phyloP scores from a whole-genome alignment of 1,140 invertebrate species.

The Cyrtorhinus lividipennis region DNA sequence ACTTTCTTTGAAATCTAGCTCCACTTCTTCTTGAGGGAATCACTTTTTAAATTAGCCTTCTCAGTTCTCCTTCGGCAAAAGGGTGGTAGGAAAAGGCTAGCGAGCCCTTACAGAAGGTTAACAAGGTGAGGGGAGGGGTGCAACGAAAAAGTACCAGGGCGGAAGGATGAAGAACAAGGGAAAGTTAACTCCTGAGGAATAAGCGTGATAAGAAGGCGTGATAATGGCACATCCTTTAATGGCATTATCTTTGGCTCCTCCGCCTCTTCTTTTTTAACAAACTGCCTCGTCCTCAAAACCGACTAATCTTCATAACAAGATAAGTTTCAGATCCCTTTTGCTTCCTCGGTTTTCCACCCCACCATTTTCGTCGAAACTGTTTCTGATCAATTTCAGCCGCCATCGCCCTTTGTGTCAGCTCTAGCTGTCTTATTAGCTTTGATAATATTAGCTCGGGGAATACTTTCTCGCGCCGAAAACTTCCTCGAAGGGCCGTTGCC shows the following conservation, averaged over 20 bases:
- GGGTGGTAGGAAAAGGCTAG: not conserved
- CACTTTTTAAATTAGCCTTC: not conserved
- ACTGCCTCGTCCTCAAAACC: not conserved
- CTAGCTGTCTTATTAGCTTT: no score
- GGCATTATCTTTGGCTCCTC: not conserved
- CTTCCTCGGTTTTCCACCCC: not conserved
- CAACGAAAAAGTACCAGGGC: not conserved
- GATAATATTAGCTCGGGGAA: no score
- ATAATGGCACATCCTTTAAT: not conserved
- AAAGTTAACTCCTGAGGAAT: not conserved
- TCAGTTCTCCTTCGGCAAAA: not conserved
- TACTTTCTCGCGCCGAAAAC: no score
- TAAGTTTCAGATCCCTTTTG: not conserved
- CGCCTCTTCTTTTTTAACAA: not conserved
- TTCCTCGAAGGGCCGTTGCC: no score
- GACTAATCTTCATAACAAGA: not conserved
- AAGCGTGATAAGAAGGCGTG: not conserved
- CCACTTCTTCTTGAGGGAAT: not conserved
- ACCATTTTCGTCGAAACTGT: not conserved
- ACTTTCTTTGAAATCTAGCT: not conserved
- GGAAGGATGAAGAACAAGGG: not conserved
- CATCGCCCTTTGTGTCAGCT: no score
- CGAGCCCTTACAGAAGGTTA: no score
- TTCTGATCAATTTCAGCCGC: not conserved
- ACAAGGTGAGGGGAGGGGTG: no score